Base-by-base conservation (phyloP, 2,113 vertebrate species). In the Crocuta crocuta region DNA sequence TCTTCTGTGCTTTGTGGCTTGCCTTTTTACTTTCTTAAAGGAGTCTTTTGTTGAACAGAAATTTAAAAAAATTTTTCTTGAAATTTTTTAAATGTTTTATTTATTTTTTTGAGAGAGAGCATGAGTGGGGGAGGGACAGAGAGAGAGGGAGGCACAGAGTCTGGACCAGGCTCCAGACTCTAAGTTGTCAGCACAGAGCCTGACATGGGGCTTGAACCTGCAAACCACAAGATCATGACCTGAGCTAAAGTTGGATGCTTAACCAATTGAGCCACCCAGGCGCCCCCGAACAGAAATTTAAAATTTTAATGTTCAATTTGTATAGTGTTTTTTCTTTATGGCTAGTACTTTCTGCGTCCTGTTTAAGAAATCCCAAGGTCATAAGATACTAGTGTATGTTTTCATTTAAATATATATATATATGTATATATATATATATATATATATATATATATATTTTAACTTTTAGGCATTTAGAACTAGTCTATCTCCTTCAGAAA, bases 11-110 rank as follows among this genome's bases (percentile, higher is more conserved):
- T 86, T 39, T 80, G 17, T 97, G 48, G 35, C 24, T 93, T 92
- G 43, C 61, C 28, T 90, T 94, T 93, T 94, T 93, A 28, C 63
- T 85, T 89, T 71, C n/a, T 65, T 78, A 76, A 71, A 58, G 28
- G n/a, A 61, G 28, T 80, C 48, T 93, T 80, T 63, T 73, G n/a
- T 85, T 96, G n/a, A 94, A 89, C 17, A 91, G 86, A 89, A 89
- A 26, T 88, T 79, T 63, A 50, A 50, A 91, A 74, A 39, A 39
- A 39, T 39, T 39, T 39, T 39, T 39, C 39, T 39, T 39, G 39
- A 39, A 39, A 39, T 39, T 39, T 39, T 39, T 39, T 39, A 39
- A 39, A 39, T 39, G 39, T 39, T 39, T 39, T 39, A 39, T 39
- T 39, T 39, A 39, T 39, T 39, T 39, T 39, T 39, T 39, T 39